Percentiles rank a stretch among this genome's conserved stretches.
These are phyloP conservation scores for Pogonocherus hispidulus DNA, from an alignment of 2,888 invertebrate genomes.

Conservation along the genomic window DNA sequence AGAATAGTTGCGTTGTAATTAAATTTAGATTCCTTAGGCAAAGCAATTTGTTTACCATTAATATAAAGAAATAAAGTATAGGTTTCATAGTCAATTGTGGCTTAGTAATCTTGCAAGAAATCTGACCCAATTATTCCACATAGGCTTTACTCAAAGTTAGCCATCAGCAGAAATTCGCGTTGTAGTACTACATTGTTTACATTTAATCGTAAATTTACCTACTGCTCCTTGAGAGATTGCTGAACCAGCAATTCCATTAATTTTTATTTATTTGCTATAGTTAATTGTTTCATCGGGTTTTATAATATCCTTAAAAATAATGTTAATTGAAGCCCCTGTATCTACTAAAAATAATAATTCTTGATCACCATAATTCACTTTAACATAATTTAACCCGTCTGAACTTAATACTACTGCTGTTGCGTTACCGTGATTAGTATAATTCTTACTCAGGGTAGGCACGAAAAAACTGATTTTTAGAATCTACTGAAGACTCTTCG, in stretches of 20 bases:
- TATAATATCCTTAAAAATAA: slow-evolving; percentile 20
- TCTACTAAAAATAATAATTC: slow-evolving; percentile 30
- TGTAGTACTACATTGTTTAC: no score
- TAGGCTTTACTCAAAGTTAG: slow-evolving; percentile 6
- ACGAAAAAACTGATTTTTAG: no score
- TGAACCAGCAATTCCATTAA: slow-evolving; percentile 25
- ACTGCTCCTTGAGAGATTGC: slow-evolving; percentile 13
- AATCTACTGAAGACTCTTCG: no score
- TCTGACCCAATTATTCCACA: slow-evolving; percentile 27
- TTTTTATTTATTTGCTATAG: slow-evolving; percentile 7
- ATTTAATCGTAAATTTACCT: no score
- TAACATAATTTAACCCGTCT: slow-evolving; percentile 29
- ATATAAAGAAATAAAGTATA: no score
- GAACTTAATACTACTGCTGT: not conserved
- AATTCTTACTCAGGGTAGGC: no score
- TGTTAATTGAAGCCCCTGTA: slow-evolving; percentile 30
- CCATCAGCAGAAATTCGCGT: slow-evolving; percentile 15
- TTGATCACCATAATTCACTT: slow-evolving; percentile 1
- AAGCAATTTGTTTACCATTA: not conserved
- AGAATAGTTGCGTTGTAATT: not conserved
- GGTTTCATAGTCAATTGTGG: slow-evolving; percentile 24
- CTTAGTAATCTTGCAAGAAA: slow-evolving; percentile 23
- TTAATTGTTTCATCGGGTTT: slow-evolving; percentile 14
- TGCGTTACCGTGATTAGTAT: not conserved
- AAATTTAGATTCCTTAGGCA: not conserved